Conservation (phyloP, 2,888 invertebrate genomes). For the Pseudococcus longispinus region DNA sequence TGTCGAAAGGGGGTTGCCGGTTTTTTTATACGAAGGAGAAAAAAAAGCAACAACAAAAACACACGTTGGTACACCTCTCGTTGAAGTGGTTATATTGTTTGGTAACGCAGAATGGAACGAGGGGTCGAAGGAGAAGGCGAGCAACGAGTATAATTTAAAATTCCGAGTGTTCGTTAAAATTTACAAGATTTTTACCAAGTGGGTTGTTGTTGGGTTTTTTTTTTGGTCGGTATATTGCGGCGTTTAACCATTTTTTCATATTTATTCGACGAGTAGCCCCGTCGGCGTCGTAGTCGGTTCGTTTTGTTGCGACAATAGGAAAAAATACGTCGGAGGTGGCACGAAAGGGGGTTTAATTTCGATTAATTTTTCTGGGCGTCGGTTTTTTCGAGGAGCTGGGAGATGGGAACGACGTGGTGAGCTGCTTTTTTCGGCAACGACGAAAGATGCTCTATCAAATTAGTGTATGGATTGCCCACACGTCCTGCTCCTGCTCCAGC, state of each 20-base stretch:
- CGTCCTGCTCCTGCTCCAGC: neutral
- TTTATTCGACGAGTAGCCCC: neutral
- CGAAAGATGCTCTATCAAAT: neutral
- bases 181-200: neutral
- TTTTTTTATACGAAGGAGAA: neutral
- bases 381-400: neutral
- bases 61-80: neutral
- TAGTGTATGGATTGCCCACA: neutral
- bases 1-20: neutral
- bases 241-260: neutral
- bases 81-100: neutral
- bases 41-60: neutral
- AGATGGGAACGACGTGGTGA: neutral
- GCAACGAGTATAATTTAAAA: neutral
- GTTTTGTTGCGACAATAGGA: neutral
- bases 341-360: neutral
- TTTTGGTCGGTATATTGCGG: neutral
- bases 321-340: neutral
- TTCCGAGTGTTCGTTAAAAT: constrained; percentile 1
- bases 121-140: neutral
- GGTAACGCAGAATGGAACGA: neutral
- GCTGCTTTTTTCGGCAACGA: neutral
- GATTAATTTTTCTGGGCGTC: neutral
- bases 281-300: neutral
- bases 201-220: neutral